Evolutionary conservation across 2,113 vertebrate species (phyloP).

Genomic region (Platichthys stellatus): DNA sequence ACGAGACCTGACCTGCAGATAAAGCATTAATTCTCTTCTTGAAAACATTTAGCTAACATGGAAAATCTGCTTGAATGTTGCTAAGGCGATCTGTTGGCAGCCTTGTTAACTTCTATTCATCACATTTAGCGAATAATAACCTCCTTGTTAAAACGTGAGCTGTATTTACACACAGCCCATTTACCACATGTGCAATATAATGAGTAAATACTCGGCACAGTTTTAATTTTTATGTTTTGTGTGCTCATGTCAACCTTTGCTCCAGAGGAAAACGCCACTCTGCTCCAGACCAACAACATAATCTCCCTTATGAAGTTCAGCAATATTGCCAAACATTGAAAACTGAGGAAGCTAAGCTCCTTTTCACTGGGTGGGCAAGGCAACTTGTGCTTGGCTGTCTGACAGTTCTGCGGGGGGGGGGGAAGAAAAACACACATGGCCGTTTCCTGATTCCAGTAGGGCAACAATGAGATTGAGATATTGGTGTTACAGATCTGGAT

Average conservation of each 20-base stretch:
- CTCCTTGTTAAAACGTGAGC: background rate
- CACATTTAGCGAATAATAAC: background rate
- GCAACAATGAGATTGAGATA: background rate
- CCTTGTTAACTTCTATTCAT: too few relatives aligned
- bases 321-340: constrained; percentile 35
- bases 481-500: background rate
- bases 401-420: constrained; percentile 6
- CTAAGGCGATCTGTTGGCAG: background rate
- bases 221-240: constrained; percentile 1
- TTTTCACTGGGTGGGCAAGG: background rate
- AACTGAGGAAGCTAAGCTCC: constrained; percentile 13
- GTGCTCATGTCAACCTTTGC: constrained; percentile 32
- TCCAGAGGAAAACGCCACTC: constrained; percentile 1
- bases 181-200: background rate
- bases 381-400: constrained; percentile 21
- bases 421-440: background rate
- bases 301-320: constrained; percentile 31
- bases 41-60: background rate
- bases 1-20: background rate
- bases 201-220: constrained; percentile 5
- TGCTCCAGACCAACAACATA: background rate
- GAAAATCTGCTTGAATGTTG: background rate
- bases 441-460: background rate
- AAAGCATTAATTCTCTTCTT: background rate
- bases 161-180: background rate